These are phyloP conservation scores for Bucorvus abyssinicus DNA, from an alignment of 2,797 vertebrate genomes.

Conservation along the genomic window DNA sequence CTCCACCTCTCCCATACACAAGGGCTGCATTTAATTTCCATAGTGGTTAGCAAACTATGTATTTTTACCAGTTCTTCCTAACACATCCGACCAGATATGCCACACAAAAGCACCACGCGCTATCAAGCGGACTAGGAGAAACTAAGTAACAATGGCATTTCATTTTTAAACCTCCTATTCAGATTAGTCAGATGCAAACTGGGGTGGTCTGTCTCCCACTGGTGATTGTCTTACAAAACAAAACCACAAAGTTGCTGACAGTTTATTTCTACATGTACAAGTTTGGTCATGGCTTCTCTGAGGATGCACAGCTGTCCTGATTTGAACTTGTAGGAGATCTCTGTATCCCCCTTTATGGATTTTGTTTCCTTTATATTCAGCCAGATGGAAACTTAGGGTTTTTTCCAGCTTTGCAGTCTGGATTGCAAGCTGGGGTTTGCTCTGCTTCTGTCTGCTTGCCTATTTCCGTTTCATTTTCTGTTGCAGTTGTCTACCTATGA, in stretches of 20 bases:
- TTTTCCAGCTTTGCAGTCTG: neutral
- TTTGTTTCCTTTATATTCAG: neutral
- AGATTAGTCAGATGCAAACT: neutral
- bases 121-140: neutral
- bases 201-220: neutral
- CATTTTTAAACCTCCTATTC: neutral
- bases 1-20: neutral
- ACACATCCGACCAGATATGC: neutral
- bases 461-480: neutral
- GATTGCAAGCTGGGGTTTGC: neutral
- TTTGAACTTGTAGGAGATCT: neutral
- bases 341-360: neutral
- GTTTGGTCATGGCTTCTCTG: neutral
- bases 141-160: neutral
- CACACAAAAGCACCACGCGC: neutral
- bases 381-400: neutral
- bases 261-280: neutral
- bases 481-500: neutral
- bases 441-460: neutral
- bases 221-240: neutral
- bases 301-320: neutral
- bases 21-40: neutral
- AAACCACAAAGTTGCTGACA: neutral
- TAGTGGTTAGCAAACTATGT: neutral
- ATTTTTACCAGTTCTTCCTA: neutral